These are phyloP conservation scores for Mycteria americana DNA, from an alignment of 2,797 vertebrate genomes.

Conservation along the genomic window DNA sequence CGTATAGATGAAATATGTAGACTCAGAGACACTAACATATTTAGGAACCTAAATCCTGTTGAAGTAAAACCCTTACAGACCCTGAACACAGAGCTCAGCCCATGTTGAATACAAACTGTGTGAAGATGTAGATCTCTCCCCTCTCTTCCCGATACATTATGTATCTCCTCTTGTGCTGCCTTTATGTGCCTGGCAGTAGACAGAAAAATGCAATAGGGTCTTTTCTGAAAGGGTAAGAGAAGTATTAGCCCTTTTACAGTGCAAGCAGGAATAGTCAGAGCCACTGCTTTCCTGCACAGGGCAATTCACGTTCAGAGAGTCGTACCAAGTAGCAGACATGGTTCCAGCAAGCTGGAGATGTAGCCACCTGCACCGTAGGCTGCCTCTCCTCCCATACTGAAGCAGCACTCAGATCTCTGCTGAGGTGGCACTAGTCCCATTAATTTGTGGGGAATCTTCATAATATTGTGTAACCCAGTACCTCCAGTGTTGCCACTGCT, in stretches of 20 bases:
- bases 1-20: neutral
- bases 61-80: neutral
- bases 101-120: neutral
- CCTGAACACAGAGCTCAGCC: neutral
- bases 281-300: neutral
- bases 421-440: neutral
- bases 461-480: neutral
- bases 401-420: neutral
- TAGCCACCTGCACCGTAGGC: too few relatives aligned
- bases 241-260: rapidly evolving
- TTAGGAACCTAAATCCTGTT: neutral
- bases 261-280: neutral
- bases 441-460: neutral
- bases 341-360: neutral
- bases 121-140: neutral
- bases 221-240: neutral
- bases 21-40: neutral
- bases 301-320: neutral
- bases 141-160: neutral
- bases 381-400: neutral
- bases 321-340: rapidly evolving
- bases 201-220: neutral
- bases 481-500: neutral
- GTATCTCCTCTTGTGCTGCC: neutral
- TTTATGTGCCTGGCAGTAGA: neutral